Conservation (phyloP, 2,113 vertebrate genomes). For the Dromaius novaehollandiae region DNA sequence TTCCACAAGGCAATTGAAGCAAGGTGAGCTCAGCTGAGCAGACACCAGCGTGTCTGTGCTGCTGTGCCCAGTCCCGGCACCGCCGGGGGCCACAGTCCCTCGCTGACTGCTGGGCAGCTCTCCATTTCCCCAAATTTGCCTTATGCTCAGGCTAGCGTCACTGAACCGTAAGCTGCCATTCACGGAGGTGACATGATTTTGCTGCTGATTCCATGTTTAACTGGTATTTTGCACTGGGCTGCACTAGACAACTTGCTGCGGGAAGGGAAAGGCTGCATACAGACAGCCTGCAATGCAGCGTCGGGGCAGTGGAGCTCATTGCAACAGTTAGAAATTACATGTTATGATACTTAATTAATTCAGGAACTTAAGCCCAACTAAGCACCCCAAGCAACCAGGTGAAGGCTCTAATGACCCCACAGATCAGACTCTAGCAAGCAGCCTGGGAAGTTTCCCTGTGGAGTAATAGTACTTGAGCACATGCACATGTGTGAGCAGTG, state of each 20-base stretch:
- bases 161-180: not conserved
- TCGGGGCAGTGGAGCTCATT: not conserved
- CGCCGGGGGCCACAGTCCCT: not conserved
- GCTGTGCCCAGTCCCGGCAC: not conserved
- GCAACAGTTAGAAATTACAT: not conserved
- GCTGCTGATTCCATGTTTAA: not conserved
- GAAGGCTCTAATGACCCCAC: not conserved
- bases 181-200: not conserved
- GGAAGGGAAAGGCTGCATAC: not conserved
- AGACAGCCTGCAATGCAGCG: not conserved
- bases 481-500: accelerated
- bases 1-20: not conserved
- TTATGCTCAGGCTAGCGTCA: accelerated
- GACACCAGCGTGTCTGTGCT: not conserved
- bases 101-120: not conserved
- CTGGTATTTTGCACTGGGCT: not conserved
- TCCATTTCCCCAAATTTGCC: not conserved
- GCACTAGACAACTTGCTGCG: accelerated
- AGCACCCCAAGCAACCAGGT: not conserved
- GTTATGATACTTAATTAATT: not conserved
- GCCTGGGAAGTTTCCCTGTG: not conserved
- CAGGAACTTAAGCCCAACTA: not conserved
- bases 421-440: not conserved
- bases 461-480: not conserved
- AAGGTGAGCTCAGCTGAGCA: not conserved